Percentiles rank a stretch among this genome's conserved stretches.
These are phyloP conservation scores for Cephalotes varians DNA, from an alignment of 2,888 invertebrate species.

Conservation along the genomic window DNA sequence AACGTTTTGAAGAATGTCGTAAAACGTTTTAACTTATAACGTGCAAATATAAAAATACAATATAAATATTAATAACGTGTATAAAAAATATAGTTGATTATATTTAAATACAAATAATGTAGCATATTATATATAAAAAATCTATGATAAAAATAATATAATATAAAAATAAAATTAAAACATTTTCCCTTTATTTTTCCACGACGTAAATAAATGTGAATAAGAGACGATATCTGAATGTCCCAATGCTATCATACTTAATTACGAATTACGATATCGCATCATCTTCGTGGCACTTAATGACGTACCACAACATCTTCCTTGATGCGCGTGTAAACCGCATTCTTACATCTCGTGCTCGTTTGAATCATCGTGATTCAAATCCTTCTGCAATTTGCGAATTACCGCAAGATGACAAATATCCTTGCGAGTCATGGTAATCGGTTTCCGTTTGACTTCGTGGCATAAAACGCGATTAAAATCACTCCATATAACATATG, in stretches of 20 bases:
- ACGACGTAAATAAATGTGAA: not conserved
- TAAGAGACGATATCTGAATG: slow-evolving; percentile 10
- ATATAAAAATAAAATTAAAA: not conserved
- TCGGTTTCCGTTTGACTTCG: slow-evolving; percentile 39
- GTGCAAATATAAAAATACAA: not conserved
- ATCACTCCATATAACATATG: not conserved
- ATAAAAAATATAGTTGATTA: not conserved
- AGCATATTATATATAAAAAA: not conserved
- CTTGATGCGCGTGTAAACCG: slow-evolving; percentile 12
- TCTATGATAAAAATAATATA: not conserved
- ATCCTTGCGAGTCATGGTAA: slow-evolving; percentile 42
- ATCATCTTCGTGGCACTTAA: slow-evolving; percentile 19
- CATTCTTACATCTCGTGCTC: slow-evolving; percentile 11
- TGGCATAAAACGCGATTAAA: slow-evolving; percentile 21
- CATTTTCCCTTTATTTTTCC: not conserved
- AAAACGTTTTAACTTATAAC: not conserved
- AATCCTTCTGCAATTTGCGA: slow-evolving; percentile 9
- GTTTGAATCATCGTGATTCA: slow-evolving; percentile 32
- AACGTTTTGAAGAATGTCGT: slow-evolving; percentile 18
- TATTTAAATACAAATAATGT: not conserved
- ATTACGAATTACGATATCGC: slow-evolving; percentile 25
- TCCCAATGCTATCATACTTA: not conserved
- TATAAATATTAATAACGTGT: not conserved
- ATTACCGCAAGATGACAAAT: slow-evolving; percentile 45
- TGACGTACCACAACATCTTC: slow-evolving; percentile 19